Conservation (phyloP, 1,140 invertebrate species). For the Vanessa atalanta region DNA sequence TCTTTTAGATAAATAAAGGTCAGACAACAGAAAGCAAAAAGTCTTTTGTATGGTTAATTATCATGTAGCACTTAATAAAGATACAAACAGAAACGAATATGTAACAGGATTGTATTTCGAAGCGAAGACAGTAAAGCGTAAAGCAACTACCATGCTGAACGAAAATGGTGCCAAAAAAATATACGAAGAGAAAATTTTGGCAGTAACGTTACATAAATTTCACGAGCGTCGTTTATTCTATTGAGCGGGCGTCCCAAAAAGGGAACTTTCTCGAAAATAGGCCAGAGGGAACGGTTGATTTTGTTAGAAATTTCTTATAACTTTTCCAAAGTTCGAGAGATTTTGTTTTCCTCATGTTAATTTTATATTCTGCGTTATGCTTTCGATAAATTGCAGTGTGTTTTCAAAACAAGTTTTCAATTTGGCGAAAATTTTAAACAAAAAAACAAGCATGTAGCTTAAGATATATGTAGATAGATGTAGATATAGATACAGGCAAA, state of each 20-base stretch:
- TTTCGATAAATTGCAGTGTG: neutral
- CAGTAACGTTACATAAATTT: constrained; percentile 60
- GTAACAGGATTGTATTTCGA: neutral
- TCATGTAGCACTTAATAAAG: neutral
- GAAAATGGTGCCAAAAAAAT: constrained; percentile 29
- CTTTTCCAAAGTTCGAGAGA: constrained; percentile 31
- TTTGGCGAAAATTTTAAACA: too few relatives aligned
- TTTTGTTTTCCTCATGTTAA: constrained; percentile 37
- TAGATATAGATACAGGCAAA: neutral
- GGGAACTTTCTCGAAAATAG: constrained; percentile 56
- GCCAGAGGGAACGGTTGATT: constrained; percentile 48
- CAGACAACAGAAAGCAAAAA: neutral
- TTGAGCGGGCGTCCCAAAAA: constrained; percentile 49
- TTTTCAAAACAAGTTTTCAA: neutral
- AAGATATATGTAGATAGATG: too few relatives aligned
- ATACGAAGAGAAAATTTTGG: constrained; percentile 24
- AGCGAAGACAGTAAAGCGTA: neutral
- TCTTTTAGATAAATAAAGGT: neutral
- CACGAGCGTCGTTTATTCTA: constrained; percentile 71
- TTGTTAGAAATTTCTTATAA: constrained; percentile 39
- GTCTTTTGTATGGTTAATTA: constrained; percentile 3
- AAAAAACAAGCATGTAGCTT: too few relatives aligned
- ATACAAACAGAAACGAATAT: neutral
- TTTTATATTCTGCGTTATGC: constrained; percentile 22
- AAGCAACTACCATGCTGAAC: neutral